phyloP scores from a whole-genome alignment of 2,888 invertebrate genomes.

The Cantharis flavilabris region DNA sequence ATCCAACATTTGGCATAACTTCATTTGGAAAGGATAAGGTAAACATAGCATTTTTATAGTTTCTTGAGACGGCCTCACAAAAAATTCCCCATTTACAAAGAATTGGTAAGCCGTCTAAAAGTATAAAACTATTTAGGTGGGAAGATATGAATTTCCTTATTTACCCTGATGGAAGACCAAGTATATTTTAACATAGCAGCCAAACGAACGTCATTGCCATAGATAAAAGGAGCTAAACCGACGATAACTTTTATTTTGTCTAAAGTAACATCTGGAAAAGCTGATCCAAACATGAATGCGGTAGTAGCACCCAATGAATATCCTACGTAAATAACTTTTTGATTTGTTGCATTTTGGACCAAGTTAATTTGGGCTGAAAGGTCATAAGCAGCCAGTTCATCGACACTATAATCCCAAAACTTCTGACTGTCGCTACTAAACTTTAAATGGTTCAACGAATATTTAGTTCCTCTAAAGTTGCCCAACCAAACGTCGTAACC shows the following conservation, averaged over 20 bases:
- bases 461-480: conserved; percentile 52
- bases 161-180: background rate
- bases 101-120: background rate
- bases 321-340: conserved; percentile 69
- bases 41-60: conserved; percentile 9
- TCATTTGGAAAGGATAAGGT: conserved; percentile 27
- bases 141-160: too few species aligned
- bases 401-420: conserved; percentile 49
- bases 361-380: conserved; percentile 46
- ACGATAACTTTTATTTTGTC: conserved; percentile 59
- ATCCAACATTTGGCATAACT: conserved; percentile 23
- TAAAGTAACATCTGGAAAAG: conserved; percentile 65
- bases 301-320: conserved; percentile 84
- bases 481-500: conserved; percentile 62
- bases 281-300: conserved; percentile 67
- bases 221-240: conserved; percentile 58
- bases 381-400: conserved; percentile 48
- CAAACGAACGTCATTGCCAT: background rate
- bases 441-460: conserved; percentile 46
- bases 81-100: background rate
- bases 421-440: conserved; percentile 44
- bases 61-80: background rate
- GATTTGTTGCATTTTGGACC: conserved; percentile 41
- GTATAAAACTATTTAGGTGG: too few species aligned
- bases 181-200: background rate